Evolutionary conservation across 2,113 vertebrate genomes (phyloP), one percentile per base, ranked within the genome.

Genomic region (Galbula dea): DNA sequence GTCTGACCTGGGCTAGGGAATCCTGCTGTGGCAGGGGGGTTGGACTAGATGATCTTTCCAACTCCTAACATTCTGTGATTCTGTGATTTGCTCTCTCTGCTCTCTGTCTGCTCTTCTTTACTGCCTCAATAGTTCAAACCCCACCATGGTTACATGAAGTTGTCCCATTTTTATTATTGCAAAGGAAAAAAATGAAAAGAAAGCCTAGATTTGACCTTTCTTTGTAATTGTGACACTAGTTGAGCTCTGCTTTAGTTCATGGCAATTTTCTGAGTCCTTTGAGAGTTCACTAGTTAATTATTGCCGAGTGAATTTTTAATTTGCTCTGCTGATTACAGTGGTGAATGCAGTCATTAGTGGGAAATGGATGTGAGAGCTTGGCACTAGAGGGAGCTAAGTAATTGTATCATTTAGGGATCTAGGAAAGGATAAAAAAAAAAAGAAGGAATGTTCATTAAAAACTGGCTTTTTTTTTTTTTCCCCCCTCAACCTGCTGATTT

Each of bases 321-420:
- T 97, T 97, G 94, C 86, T 98, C 77, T 71, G 90, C 92, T 97
- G 97, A 98, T 97, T 97, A 63, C 95, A 67, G 73, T 95, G 93
- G 96, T 94, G 93, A 96, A 61, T 15, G 79, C 65, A 32, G 81
- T 95, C 96, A 96, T 97, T 97, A 94, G 88, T 39, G 85, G 89
- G 94, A 83, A 91, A 96, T 96, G 96, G 97, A 96, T 98, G 96
- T 98, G 92, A 91, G 91, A 95, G 97, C 95, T 94, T 76, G 96
- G 93, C 99, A 99, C 99, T 98, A 99, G 99, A 99, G 99, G 98
- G 99, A 97, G 99, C 98, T 98, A 98, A 98, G 98, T 97, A 98
- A 98, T 98, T 98, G 98, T 98, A 92, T 98, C 96, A 98, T 98
- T 98, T 97, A 91, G 94, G 95, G 95, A 94, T 94, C 92, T 58